phyloP scores from a whole-genome alignment of 2,797 vertebrate genomes.

The Gymnodraco acuticeps region DNA sequence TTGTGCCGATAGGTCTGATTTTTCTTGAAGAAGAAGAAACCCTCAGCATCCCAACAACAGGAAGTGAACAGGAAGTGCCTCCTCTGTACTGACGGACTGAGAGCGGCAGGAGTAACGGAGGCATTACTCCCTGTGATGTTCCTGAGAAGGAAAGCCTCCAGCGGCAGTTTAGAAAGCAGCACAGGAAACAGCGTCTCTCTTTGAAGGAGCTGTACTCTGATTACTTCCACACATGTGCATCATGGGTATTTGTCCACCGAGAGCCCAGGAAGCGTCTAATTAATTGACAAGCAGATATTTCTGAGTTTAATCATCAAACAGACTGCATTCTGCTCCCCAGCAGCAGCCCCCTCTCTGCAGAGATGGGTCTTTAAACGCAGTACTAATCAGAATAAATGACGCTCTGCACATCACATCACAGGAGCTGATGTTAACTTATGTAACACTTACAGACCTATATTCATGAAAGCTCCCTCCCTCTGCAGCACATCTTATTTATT shows the following conservation, averaged over 20 bases:
- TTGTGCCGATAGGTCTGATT: too few relatives aligned
- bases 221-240: conserved; percentile 67
- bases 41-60: too few relatives aligned
- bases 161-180: conserved; percentile 63
- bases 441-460: conserved; percentile 75
- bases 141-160: conserved; percentile 59
- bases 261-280: conserved; percentile 81
- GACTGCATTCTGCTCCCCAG: conserved; percentile 82
- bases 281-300: conserved; percentile 85
- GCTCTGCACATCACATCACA: conserved; percentile 80
- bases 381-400: conserved; percentile 88
- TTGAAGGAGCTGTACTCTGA: conserved; percentile 77
- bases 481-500: conserved; percentile 22
- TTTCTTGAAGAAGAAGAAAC: too few relatives aligned
- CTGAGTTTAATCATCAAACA: conserved; percentile 85
- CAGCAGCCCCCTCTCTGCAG: conserved; percentile 77
- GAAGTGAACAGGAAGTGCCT: background rate
- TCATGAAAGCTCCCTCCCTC: conserved; percentile 71
- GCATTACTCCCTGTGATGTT: conserved; percentile 46
- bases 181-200: conserved; percentile 54
- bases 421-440: conserved; percentile 77
- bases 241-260: conserved; percentile 74
- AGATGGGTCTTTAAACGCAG: conserved; percentile 89
- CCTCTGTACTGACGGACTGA: conserved; percentile 18
- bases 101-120: conserved; percentile 58